Percentiles rank a stretch among this genome's conserved stretches.
These are phyloP conservation scores for Acromyrmex charruanus DNA, from an alignment of 1,140 invertebrate species.

Conservation along the genomic window DNA sequence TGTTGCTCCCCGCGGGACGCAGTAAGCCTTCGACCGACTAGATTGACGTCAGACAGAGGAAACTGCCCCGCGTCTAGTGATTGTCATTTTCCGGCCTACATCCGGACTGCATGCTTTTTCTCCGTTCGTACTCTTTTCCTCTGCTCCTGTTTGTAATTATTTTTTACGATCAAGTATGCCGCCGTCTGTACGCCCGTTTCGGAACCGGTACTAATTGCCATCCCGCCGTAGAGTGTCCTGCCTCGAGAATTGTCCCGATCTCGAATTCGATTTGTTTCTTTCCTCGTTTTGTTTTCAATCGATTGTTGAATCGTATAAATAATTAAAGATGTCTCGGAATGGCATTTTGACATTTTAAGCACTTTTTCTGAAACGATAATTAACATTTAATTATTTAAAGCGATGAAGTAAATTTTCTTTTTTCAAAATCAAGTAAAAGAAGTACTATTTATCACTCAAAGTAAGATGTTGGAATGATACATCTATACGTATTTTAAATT, in stretches of 20 bases:
- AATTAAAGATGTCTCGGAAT: not conserved
- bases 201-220: constrained; percentile 55
- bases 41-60: constrained; percentile 82
- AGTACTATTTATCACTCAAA: too few relatives aligned
- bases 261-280: constrained; percentile 26
- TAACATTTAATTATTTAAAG: constrained; percentile 2
- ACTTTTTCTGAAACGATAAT: not conserved
- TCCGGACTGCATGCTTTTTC: constrained; percentile 81
- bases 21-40: constrained; percentile 54
- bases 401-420: not conserved
- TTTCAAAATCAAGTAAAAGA: not conserved
- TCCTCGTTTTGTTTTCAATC: constrained; percentile 20
- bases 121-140: constrained; percentile 64
- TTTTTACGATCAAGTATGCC: constrained; percentile 82
- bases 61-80: constrained; percentile 80
- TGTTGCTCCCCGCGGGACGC: constrained; percentile 33
- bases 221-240: constrained; percentile 27
- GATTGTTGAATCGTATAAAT: not conserved
- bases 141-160: constrained; percentile 80
- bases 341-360: not conserved
- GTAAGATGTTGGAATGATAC: too few relatives aligned
- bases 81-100: constrained; percentile 85
- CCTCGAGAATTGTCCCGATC: constrained; percentile 31
- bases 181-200: constrained; percentile 60
- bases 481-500: too few relatives aligned